Base-by-base conservation (phyloP, 2,888 invertebrate genomes). In the Dicyrtoma fusca region DNA sequence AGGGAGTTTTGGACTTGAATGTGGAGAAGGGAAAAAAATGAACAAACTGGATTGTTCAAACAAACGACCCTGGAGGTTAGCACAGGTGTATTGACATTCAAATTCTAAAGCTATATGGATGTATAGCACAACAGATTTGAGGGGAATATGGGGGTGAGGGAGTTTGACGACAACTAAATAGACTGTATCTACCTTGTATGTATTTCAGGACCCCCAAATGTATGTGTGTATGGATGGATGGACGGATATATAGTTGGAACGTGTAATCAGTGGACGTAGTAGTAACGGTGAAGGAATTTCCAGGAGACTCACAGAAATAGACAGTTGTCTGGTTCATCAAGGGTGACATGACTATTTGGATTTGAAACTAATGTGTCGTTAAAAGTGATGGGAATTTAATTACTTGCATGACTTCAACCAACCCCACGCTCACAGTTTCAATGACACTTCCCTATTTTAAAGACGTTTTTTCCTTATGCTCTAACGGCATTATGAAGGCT, bases 71-170 rank as follows among this genome's bases (percentile, higher is more conserved):
- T 45, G 17, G 14, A 25, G 17, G 44, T 63, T 44, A 13, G 44
- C 42, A 45, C 62, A 63, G 62, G 62, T 63, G 62, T 63, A 63
- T 63, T 63, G 62, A 45, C 45, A 63, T 21, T 44, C 11, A 63
- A 42, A 45, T 45, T 63, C 21, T 44, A 61, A 42, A 42, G 14
- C 10, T 34, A 42, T 44, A 62, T 44, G 19, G 11, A 19, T 19
- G 3, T 19, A 19, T 3, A 55, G 57, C 17, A 57, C 13, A 25
- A 57, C 57, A 57, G 23, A 34, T 53, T 53, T 53, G 6, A 53
- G n/a, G 8, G 2, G 53, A 53, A 49, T 17, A 19, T 10, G 53
- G 21, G 53, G 19, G 53, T 53, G 53, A 53, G 19, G 19, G 53
- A 17, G 3, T 34, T 34, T 34, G n/a, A n/a, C n/a, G n/a, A n/a